These are phyloP conservation scores for Atta colombica DNA, from an alignment of 1,140 invertebrate genomes.

Conservation along the genomic window DNA sequence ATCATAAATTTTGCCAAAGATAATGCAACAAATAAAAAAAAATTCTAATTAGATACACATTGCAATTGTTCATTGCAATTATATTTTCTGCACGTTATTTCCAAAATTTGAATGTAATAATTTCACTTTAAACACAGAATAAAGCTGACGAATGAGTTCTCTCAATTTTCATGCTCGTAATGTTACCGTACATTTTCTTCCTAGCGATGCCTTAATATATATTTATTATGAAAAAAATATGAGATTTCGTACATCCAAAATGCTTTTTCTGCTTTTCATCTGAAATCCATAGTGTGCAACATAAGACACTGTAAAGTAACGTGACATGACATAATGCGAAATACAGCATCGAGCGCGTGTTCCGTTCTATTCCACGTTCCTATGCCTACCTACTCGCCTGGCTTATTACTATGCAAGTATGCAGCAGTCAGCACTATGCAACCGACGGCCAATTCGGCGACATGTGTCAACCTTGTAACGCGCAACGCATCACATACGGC, in stretches of 20 bases:
- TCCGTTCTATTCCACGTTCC: background rate
- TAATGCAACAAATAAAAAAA: background rate
- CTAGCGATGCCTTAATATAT: background rate
- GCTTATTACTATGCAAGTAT: slow-evolving; percentile 8
- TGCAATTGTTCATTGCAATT: background rate
- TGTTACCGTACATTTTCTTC: background rate
- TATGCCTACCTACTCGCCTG: background rate
- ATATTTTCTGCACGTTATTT: background rate
- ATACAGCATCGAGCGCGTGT: background rate
- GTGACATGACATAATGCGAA: background rate
- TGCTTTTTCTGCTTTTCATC: background rate
- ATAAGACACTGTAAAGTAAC: background rate
- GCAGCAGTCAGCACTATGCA: no score
- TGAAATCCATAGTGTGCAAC: background rate
- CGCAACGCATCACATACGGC: background rate
- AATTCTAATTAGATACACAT: background rate
- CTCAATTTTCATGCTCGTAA: background rate
- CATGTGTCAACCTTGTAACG: slow-evolving; percentile 48
- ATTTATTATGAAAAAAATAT: background rate
- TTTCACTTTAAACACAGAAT: background rate
- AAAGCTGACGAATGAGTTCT: background rate
- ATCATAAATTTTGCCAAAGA: background rate
- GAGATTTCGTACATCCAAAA: background rate
- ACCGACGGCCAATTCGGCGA: background rate
- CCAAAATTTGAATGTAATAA: background rate